Evolutionary conservation across 2,888 invertebrate species (phyloP).

Genomic region (Ennomos fuscantarius): DNA sequence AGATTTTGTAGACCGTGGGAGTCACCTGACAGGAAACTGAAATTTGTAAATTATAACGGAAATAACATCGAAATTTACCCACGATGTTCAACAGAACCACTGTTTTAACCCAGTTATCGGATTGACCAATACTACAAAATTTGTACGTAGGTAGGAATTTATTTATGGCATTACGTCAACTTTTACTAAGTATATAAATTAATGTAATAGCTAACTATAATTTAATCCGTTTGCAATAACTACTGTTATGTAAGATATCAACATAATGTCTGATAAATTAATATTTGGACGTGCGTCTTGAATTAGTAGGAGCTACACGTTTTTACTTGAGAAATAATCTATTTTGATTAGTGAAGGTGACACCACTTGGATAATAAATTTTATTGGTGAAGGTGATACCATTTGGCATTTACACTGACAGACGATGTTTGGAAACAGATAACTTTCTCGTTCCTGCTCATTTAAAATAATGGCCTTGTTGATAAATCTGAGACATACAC

Average conservation of each 20-base stretch:
- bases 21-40: slow-evolving; percentile 19
- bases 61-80: slow-evolving; percentile 5
- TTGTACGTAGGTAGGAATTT: slow-evolving; percentile 36
- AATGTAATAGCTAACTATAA: slow-evolving; percentile 30
- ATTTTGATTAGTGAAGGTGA: too few species aligned
- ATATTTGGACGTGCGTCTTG: slow-evolving; percentile 24
- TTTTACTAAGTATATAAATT: slow-evolving; percentile 31
- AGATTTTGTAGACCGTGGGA: slow-evolving; percentile 31
- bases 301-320: too few species aligned
- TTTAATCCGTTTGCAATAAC: slow-evolving; percentile 38
- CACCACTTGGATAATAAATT: too few species aligned
- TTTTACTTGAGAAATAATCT: too few species aligned
- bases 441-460: too few species aligned
- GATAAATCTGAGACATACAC: too few species aligned
- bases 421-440: too few species aligned
- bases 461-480: too few species aligned
- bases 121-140: slow-evolving; percentile 34
- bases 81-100: slow-evolving; percentile 31
- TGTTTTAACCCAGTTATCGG: slow-evolving; percentile 37
- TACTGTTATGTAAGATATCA: slow-evolving; percentile 26
- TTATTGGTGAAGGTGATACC: too few species aligned
- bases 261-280: slow-evolving; percentile 29
- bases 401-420: too few species aligned
- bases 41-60: slow-evolving; percentile 2
- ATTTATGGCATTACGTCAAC: slow-evolving; percentile 39